A percentile compares a stretch with the other conserved stretches of the same genome.
These are phyloP conservation scores for Thaumatotibia leucotreta DNA, from an alignment of 1,140 invertebrate genomes.

Conservation along the genomic window DNA sequence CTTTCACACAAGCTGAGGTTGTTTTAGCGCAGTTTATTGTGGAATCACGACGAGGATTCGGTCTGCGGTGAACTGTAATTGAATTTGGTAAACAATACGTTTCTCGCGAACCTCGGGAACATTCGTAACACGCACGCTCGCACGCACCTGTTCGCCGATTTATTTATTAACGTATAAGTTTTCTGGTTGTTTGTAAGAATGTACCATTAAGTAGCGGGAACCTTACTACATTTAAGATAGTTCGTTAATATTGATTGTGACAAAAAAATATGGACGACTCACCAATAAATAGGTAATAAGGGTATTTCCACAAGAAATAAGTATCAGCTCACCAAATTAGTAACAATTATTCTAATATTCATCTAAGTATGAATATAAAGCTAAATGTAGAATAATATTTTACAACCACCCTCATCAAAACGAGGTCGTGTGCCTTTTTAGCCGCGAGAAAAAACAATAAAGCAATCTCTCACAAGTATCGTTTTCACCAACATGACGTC, in stretches of 20 bases:
- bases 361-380: background rate
- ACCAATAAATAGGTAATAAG: no score
- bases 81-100: slow-evolving; percentile 71
- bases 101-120: slow-evolving; percentile 34
- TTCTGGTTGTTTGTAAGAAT: background rate
- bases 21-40: slow-evolving; percentile 59
- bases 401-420: slow-evolving; percentile 40
- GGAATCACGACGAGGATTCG: slow-evolving; percentile 47
- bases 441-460: slow-evolving; percentile 77
- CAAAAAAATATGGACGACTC: no score
- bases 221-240: no score
- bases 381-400: background rate
- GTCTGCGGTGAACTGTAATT: slow-evolving; percentile 60
- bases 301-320: no score
- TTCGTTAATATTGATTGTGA: no score
- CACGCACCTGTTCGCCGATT: slow-evolving; percentile 43
- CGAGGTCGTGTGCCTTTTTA: slow-evolving; percentile 62
- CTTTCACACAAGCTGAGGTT: slow-evolving; percentile 56
- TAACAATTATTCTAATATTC: background rate
- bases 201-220: background rate
- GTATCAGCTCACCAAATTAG: background rate
- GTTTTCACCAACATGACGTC: slow-evolving; percentile 64
- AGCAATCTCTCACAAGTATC: slow-evolving; percentile 78
- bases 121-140: slow-evolving; percentile 39
- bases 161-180: slow-evolving; percentile 21